These are phyloP conservation scores for Zaprionus vittiger DNA, from an alignment of 1,140 invertebrate genomes.

Conservation along the genomic window DNA sequence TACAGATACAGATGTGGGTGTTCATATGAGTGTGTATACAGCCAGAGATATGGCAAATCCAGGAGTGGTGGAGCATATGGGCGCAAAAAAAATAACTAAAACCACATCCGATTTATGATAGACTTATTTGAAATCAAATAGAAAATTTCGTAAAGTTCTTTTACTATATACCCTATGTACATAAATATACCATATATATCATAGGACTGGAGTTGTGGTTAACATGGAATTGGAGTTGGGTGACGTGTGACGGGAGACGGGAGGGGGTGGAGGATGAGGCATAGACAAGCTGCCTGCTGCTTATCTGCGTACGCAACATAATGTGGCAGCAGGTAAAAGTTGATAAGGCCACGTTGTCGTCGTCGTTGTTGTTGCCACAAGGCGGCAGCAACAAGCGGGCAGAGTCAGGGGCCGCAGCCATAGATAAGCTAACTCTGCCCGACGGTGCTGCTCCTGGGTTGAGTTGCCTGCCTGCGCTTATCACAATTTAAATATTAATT, in stretches of 20 bases:
- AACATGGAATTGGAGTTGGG: neutral
- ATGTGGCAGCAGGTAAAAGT: constrained; percentile 48
- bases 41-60: constrained; percentile 26
- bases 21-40: neutral
- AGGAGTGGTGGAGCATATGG: constrained; percentile 61
- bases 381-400: constrained; percentile 48
- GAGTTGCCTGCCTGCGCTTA: constrained; percentile 39
- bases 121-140: constrained; percentile 73
- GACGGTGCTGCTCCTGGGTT: constrained; percentile 53
- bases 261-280: neutral
- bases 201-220: constrained; percentile 2
- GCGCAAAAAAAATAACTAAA: constrained; percentile 41
- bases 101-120: constrained; percentile 65
- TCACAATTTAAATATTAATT: constrained; percentile 80
- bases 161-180: constrained; percentile 25
- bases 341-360: constrained; percentile 36
- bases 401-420: constrained; percentile 5
- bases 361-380: constrained; percentile 4
- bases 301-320: constrained; percentile 45
- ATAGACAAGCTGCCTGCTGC: constrained; percentile 21
- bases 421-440: constrained; percentile 1
- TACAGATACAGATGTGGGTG: neutral
- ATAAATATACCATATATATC: neutral
- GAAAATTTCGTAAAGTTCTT: constrained; percentile 66
- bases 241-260: neutral